These are phyloP conservation scores for Chrysolophus pictus DNA, from an alignment of 2,797 vertebrate genomes.

Conservation along the genomic window DNA sequence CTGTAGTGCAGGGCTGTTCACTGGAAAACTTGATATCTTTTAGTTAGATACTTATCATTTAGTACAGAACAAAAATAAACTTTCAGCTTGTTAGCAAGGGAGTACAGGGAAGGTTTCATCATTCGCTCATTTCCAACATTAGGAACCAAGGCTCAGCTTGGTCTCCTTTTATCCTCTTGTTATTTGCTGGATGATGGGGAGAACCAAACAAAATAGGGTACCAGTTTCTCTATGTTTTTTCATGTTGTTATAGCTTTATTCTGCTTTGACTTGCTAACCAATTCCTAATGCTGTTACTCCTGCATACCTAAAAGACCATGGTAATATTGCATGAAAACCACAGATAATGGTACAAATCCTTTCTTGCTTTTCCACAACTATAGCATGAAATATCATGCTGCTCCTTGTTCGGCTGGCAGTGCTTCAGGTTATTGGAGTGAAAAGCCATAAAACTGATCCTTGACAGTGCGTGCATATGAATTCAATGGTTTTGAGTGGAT, in stretches of 20 bases:
- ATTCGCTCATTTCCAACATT: neutral
- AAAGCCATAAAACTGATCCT: slow-evolving; percentile 8
- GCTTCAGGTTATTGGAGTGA: neutral
- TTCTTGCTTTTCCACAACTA: neutral
- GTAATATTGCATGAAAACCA: neutral
- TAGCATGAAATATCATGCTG: neutral
- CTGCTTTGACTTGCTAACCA: neutral
- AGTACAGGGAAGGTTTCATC: neutral
- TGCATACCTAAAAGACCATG: neutral
- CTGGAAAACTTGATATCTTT: neutral
- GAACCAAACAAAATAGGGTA: neutral
- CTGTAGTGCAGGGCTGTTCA: neutral
- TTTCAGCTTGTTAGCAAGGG: neutral
- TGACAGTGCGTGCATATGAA: neutral
- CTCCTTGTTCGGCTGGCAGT: neutral
- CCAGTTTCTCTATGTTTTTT: neutral
- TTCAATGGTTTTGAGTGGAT: neutral
- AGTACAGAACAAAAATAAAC: neutral
- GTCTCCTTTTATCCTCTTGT: neutral
- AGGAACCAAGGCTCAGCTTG: neutral
- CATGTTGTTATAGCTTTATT: neutral
- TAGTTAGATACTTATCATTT: neutral
- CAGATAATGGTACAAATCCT: neutral
- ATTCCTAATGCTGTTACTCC: neutral
- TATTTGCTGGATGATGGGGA: neutral